Evolutionary conservation across 2,888 invertebrate genomes (phyloP).

Genomic region (Stenoptilia bipunctidactyla): DNA sequence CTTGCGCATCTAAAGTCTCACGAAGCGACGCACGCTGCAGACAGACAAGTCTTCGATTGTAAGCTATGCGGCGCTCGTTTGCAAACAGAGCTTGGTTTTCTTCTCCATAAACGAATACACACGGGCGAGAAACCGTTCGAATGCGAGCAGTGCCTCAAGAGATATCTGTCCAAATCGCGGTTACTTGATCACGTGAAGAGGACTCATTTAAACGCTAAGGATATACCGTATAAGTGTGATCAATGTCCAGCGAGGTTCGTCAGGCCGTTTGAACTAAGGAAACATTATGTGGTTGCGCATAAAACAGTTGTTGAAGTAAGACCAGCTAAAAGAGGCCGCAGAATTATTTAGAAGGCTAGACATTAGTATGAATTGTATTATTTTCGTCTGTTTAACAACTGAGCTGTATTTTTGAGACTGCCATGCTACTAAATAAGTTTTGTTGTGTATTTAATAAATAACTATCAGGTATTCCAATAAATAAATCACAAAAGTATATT

Average conservation of each 20-base stretch:
- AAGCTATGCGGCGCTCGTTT: conserved; percentile 39
- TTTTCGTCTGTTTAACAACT: no score
- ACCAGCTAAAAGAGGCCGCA: conserved; percentile 9
- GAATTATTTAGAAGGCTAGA: no score
- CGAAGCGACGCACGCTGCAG: conserved; percentile 30
- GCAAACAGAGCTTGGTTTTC: conserved; percentile 35
- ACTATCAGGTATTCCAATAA: no score
- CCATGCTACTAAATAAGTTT: no score
- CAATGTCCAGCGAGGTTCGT: conserved; percentile 44
- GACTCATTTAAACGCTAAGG: conserved; percentile 32
- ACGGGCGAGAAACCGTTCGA: conserved; percentile 37
- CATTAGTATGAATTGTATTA: no score
- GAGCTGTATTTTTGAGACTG: no score
- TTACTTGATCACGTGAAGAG: conserved; percentile 47
- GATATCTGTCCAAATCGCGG: conserved; percentile 46
- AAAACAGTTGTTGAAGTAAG: conserved; percentile 22
- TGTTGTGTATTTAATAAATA: no score
- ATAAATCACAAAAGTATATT: no score
- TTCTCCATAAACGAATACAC: conserved; percentile 44
- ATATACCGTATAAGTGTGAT: conserved; percentile 39
- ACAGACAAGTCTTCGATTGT: conserved; percentile 34
- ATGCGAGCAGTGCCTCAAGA: conserved; percentile 48
- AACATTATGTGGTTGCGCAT: conserved; percentile 38
- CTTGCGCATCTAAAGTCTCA: conserved; percentile 40
- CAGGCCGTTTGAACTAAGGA: conserved; percentile 47